Conservation (phyloP, 2,888 invertebrate genomes). For the Dioctria rufipes region DNA sequence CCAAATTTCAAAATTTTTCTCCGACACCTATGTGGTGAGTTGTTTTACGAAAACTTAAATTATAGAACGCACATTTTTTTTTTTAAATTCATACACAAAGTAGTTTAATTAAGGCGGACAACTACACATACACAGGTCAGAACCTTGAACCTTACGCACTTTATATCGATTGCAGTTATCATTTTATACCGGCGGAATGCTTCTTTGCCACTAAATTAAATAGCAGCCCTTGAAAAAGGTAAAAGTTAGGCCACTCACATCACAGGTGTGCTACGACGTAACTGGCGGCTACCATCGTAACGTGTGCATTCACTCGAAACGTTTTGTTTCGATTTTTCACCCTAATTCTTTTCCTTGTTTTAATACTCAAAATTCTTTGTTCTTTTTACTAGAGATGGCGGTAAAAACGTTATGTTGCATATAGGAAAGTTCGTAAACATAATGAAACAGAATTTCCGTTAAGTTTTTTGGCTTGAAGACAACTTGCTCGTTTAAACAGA, state of each 20-base stretch:
- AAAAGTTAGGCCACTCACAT: not conserved
- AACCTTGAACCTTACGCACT: no score
- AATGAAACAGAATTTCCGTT: not conserved
- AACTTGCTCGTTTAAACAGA: no score
- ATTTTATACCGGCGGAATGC: not conserved
- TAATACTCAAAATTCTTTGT: not conserved
- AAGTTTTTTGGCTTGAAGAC: no score
- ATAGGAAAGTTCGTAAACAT: not conserved
- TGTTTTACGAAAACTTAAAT: constrained; percentile 4
- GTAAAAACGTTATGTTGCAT: not conserved
- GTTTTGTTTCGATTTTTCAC: constrained; percentile 14
- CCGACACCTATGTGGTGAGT: not conserved
- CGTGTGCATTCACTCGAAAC: constrained; percentile 11
- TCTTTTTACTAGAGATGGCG: not conserved
- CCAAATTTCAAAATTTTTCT: not conserved
- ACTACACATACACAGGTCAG: no score
- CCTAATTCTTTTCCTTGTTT: not conserved
- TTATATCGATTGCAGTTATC: not conserved
- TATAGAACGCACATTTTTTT: not conserved
- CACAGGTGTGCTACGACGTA: not conserved
- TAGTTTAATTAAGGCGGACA: not conserved
- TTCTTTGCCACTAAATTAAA: not conserved
- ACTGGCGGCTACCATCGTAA: not conserved
- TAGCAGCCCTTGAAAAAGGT: not conserved
- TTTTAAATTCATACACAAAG: constrained; percentile 11